Conservation (phyloP, 2,113 vertebrate species). For the Boulengeromyrus knoepffleri region DNA sequence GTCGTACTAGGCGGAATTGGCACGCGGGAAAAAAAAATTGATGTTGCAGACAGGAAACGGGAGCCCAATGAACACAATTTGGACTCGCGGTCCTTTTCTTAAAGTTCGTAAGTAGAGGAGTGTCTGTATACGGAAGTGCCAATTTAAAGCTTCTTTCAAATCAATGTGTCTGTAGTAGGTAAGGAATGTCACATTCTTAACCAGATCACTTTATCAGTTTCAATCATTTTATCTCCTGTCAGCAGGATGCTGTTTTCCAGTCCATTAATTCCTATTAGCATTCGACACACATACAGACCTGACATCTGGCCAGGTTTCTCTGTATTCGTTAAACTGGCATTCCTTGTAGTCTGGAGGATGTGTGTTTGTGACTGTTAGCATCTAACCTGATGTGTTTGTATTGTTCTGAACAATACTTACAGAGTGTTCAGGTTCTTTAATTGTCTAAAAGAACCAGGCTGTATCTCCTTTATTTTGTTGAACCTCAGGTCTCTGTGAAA, state of each 20-base stretch:
- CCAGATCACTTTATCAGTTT: neutral
- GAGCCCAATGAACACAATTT: no score
- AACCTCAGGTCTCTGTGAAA: slow-evolving; percentile 85
- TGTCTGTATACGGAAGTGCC: neutral
- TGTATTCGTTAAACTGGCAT: neutral
- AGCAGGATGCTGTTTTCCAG: neutral
- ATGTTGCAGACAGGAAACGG: no score
- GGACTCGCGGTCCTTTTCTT: no score
- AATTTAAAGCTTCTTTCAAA: neutral
- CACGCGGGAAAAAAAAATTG: no score
- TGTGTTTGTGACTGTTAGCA: neutral
- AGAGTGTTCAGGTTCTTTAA: slow-evolving; percentile 91
- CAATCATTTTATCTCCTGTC: neutral
- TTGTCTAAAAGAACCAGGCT: slow-evolving; percentile 75
- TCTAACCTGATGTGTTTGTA: neutral
- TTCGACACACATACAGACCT: neutral
- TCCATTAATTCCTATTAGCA: neutral
- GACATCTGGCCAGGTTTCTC: neutral
- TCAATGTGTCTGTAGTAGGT: neutral
- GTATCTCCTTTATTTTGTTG: slow-evolving; percentile 95
- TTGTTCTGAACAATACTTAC: slow-evolving; percentile 65
- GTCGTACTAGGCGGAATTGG: no score
- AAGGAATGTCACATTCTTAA: neutral
- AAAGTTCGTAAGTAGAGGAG: no score
- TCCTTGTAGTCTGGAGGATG: neutral